Evolutionary conservation across 2,113 vertebrate species (phyloP).

Genomic region (Heliornis fulica): DNA sequence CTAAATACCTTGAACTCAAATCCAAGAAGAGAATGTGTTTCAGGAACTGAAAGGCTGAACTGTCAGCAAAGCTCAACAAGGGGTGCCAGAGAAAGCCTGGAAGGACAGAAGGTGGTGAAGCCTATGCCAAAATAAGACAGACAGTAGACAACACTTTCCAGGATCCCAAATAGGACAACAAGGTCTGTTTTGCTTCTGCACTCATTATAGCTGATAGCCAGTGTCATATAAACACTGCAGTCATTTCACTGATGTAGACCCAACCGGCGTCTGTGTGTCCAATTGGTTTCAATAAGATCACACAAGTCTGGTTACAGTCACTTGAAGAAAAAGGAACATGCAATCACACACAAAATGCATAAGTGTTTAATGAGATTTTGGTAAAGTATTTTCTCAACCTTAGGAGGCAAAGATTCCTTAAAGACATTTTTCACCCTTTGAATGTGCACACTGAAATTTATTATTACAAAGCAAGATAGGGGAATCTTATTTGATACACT

Average conservation of each 20-base stretch:
- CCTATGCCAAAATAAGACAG: background rate
- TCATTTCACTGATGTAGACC: background rate
- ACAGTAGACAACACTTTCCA: background rate
- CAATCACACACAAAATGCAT: background rate
- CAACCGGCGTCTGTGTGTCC: background rate
- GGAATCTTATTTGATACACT: slow-evolving; percentile 76
- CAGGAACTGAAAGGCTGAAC: background rate
- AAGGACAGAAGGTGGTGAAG: background rate
- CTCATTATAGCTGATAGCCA: background rate
- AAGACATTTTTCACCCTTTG: slow-evolving; percentile 51
- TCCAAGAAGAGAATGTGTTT: background rate
- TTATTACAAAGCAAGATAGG: slow-evolving; percentile 65
- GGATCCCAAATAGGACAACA: background rate
- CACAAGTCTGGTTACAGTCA: background rate
- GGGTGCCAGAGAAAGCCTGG: background rate
- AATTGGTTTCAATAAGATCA: background rate
- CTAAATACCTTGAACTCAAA: background rate
- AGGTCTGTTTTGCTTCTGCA: background rate
- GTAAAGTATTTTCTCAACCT: slow-evolving; percentile 31
- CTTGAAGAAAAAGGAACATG: background rate
- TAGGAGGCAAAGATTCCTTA: slow-evolving; percentile 36
- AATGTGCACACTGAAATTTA: slow-evolving; percentile 62
- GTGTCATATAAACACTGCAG: fast-evolving
- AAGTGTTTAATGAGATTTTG: slow-evolving; percentile 38
- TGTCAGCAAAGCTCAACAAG: background rate